Evolutionary conservation across 2,888 invertebrate genomes (phyloP).

Genomic region (Loripinus fragilis): DNA sequence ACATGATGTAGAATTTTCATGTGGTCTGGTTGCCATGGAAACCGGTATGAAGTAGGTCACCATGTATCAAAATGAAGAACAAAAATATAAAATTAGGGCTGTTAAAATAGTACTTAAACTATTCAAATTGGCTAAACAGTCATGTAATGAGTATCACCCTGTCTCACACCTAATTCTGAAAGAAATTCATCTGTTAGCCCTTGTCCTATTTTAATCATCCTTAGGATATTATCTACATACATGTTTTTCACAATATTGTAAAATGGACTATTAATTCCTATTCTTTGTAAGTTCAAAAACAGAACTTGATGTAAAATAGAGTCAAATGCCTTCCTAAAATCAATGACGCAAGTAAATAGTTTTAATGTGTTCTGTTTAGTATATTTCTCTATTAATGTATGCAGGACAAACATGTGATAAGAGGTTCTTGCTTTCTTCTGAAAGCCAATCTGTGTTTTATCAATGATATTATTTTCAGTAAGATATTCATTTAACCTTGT

Average conservation of each 20-base stretch:
- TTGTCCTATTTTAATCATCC: not conserved
- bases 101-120: constrained; percentile 11
- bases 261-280: constrained; percentile 1
- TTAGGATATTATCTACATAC: not conserved
- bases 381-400: constrained; percentile 22
- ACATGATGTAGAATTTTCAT: too few species aligned
- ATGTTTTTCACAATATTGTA: not conserved
- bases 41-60: too few species aligned
- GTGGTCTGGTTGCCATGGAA: too few species aligned
- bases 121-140: too few species aligned
- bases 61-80: too few species aligned
- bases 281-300: not conserved
- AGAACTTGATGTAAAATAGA: constrained; percentile 9
- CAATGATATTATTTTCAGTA: not conserved
- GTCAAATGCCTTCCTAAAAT: constrained; percentile 17
- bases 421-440: not conserved
- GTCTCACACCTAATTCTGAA: constrained; percentile 16
- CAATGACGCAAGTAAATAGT: not conserved
- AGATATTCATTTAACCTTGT: not conserved
- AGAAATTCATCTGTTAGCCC: not conserved
- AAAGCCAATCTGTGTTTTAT: not conserved
- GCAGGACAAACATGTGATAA: constrained; percentile 8
- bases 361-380: not conserved
- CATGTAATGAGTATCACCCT: too few species aligned
- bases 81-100: too few species aligned